Conservation (phyloP, 2,888 invertebrate genomes). For the Pristionchus exspectatus region DNA sequence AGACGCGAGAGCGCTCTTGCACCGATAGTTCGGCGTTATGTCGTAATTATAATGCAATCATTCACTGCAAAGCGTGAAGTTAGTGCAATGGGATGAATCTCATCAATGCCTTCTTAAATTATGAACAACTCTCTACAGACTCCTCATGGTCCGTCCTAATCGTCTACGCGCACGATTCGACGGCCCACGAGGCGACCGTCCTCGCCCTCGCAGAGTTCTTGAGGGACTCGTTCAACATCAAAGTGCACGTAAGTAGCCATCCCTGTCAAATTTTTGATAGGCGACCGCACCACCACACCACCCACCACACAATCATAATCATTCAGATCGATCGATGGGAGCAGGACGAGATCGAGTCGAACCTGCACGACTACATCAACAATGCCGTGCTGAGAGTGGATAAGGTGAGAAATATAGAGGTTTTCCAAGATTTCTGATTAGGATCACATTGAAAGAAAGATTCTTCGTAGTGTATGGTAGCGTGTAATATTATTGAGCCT, state of each 20-base stretch:
- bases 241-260: constrained; percentile 72
- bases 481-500: too few species aligned
- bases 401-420: constrained; percentile 58
- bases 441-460: not conserved
- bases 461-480: not conserved
- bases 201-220: constrained; percentile 75
- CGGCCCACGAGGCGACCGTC: constrained; percentile 75
- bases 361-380: constrained; percentile 75
- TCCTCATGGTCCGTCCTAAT: constrained; percentile 69
- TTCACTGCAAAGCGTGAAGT: too few species aligned
- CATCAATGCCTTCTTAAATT: too few species aligned
- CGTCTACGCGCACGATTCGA: constrained; percentile 76
- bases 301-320: too few species aligned
- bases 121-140: not conserved
- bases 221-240: constrained; percentile 70
- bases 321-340: constrained; percentile 76
- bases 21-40: too few species aligned
- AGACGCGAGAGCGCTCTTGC: not conserved
- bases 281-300: too few species aligned
- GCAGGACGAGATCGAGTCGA: constrained; percentile 73
- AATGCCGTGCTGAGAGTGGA: constrained; percentile 73
- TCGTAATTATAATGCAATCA: too few species aligned
- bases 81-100: too few species aligned
- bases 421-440: not conserved
- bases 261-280: too few species aligned